phyloP scores from a whole-genome alignment of 2,888 invertebrate species.

The Pristionchus mayeri region DNA sequence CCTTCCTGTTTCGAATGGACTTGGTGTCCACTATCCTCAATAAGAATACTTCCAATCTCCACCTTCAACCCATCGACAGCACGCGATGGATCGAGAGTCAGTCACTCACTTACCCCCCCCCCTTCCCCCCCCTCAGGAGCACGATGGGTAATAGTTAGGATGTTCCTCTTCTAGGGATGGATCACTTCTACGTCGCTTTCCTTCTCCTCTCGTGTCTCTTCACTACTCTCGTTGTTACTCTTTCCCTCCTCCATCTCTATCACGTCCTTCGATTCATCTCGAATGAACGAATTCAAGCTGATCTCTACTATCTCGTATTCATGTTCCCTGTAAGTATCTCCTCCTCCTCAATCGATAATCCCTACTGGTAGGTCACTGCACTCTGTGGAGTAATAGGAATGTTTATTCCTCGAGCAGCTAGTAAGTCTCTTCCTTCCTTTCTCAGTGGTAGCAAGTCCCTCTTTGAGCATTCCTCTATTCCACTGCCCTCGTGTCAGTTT shows the following conservation, averaged over 20 bases:
- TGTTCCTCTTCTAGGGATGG: slow-evolving; percentile 65
- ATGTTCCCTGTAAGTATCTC: slow-evolving; percentile 69
- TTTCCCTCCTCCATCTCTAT: slow-evolving; percentile 64
- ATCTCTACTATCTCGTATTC: slow-evolving; percentile 72
- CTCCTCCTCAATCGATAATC: background rate
- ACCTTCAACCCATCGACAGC: slow-evolving; percentile 41
- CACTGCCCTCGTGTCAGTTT: slow-evolving; percentile 70
- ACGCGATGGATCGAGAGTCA: slow-evolving; percentile 37
- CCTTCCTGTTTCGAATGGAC: slow-evolving; percentile 21
- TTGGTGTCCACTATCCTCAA: slow-evolving; percentile 35
- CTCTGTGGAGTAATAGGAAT: slow-evolving; percentile 72
- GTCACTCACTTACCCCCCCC: background rate
- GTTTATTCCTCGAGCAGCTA: slow-evolving; percentile 73
- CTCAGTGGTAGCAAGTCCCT: too few relatives aligned
- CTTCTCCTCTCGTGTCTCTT: slow-evolving; percentile 64
- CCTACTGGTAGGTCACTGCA: slow-evolving; percentile 64
- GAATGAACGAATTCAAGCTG: slow-evolving; percentile 71
- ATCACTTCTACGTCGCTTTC: slow-evolving; percentile 62
- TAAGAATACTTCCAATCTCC: background rate
- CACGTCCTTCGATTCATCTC: slow-evolving; percentile 72
- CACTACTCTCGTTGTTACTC: slow-evolving; percentile 63
- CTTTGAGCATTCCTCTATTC: slow-evolving; percentile 75
- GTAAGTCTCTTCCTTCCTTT: too few relatives aligned
- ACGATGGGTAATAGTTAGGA: too few relatives aligned
- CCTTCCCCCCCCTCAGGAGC: too few relatives aligned